These are phyloP conservation scores for Halichoerus grypus DNA, from an alignment of 2,113 vertebrate genomes.

Conservation along the genomic window DNA sequence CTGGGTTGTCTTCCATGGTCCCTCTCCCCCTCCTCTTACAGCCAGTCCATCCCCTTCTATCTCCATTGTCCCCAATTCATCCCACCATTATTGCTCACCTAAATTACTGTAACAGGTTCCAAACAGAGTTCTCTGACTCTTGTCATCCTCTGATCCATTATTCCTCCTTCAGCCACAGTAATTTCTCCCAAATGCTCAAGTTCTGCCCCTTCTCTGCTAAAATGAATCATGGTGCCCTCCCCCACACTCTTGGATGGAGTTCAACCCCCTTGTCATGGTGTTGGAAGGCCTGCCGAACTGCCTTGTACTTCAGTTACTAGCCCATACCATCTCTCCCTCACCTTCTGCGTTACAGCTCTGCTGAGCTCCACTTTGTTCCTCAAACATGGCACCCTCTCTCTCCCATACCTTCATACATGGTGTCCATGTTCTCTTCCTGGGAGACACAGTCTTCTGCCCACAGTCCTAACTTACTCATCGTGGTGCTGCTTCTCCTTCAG, in stretches of 20 bases:
- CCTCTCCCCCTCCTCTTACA: not conserved
- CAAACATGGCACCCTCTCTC: not conserved
- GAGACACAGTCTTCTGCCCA: not conserved
- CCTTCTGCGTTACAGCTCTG: not conserved
- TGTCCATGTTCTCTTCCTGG: not conserved
- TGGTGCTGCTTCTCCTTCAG: too few species aligned
- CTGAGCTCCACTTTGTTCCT: not conserved
- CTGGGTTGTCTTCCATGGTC: not conserved
- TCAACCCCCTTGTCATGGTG: fast-evolving
- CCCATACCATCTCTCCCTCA: not conserved
- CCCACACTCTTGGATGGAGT: not conserved
- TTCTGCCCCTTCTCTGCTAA: not conserved
- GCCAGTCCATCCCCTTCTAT: not conserved
- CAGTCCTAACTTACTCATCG: not conserved
- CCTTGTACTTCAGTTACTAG: not conserved
- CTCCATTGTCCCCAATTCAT: not conserved
- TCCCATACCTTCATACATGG: not conserved
- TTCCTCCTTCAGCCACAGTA: not conserved
- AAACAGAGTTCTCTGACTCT: not conserved
- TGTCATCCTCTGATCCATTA: not conserved
- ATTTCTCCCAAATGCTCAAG: not conserved
- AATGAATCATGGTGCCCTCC: not conserved
- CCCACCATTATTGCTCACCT: not conserved
- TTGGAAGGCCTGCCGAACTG: not conserved
- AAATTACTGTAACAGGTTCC: not conserved